These are phyloP conservation scores for Drosophila auraria DNA, from an alignment of 1,140 invertebrate species.

Conservation along the genomic window DNA sequence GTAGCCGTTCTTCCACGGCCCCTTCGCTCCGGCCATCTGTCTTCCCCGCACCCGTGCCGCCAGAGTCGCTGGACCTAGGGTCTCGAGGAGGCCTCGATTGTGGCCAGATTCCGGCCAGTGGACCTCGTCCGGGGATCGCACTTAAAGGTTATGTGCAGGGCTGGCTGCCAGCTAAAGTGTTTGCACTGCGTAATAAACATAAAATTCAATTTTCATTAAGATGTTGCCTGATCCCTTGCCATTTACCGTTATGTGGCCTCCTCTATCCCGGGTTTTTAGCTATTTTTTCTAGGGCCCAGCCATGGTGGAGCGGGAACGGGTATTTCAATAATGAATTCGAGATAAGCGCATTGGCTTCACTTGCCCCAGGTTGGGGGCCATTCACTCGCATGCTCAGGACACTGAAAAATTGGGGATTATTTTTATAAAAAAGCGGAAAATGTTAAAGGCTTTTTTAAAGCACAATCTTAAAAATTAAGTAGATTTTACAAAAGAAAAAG, in stretches of 20 bases:
- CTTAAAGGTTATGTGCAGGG: constrained; percentile 69
- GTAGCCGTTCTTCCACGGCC: constrained; percentile 61
- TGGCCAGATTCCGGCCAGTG: constrained; percentile 25
- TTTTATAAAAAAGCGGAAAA: too few species aligned
- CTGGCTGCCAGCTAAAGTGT: constrained; percentile 53
- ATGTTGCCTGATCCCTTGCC: constrained; percentile 74
- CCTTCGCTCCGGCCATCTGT: constrained; percentile 25
- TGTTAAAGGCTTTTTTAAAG: too few species aligned
- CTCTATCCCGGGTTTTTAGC: neutral
- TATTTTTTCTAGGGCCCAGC: constrained; percentile 43
- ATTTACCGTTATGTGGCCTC: constrained; percentile 68
- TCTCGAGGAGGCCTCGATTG: constrained; percentile 20
- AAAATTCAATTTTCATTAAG: constrained; percentile 83
- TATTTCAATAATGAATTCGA: constrained; percentile 82
- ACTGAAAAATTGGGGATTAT: neutral
- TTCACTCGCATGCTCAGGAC: constrained; percentile 57
- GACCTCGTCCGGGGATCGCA: constrained; percentile 15
- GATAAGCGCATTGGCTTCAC: constrained; percentile 73
- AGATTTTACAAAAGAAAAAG: neutral
- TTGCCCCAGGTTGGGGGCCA: constrained; percentile 51
- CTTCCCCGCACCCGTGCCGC: neutral
- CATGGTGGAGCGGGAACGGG: constrained; percentile 31
- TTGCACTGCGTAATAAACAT: constrained; percentile 75
- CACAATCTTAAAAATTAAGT: too few species aligned
- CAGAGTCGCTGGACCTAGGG: constrained; percentile 18